These are phyloP conservation scores for Micrastur ruficollis DNA, from an alignment of 2,797 vertebrate genomes.

Conservation along the genomic window DNA sequence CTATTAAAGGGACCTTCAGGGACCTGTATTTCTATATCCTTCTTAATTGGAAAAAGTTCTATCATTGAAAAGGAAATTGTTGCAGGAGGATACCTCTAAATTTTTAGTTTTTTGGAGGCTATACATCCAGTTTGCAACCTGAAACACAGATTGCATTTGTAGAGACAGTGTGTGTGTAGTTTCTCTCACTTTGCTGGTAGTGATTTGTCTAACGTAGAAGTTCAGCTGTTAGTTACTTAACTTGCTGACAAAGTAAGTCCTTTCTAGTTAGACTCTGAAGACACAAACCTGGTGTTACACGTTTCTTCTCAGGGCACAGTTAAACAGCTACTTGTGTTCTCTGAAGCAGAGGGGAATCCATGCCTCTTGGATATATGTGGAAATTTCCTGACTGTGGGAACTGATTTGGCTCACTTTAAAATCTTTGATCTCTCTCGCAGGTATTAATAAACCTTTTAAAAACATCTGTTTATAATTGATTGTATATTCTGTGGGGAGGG, in stretches of 20 bases:
- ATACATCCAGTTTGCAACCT: neutral
- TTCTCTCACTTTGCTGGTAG: neutral
- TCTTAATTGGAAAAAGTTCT: neutral
- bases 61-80: neutral
- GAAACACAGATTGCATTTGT: neutral
- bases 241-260: neutral
- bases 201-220: neutral
- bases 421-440: conserved; percentile 94
- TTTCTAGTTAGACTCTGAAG: neutral
- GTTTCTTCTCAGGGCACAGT: conserved; percentile 86
- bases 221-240: neutral
- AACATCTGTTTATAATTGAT: neutral
- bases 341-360: conserved; percentile 89
- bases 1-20: neutral
- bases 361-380: conserved; percentile 87
- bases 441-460: conserved; percentile 68
- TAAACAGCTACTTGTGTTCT: conserved; percentile 90
- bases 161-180: neutral
- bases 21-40: neutral
- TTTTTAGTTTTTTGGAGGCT: neutral
- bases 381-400: conserved; percentile 88
- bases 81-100: neutral
- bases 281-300: neutral
- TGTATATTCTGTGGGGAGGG: neutral
- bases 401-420: conserved; percentile 87